These are phyloP conservation scores for Linhomoeus sp. DNA, from an alignment of 2,888 invertebrate genomes.

Conservation along the genomic window DNA sequence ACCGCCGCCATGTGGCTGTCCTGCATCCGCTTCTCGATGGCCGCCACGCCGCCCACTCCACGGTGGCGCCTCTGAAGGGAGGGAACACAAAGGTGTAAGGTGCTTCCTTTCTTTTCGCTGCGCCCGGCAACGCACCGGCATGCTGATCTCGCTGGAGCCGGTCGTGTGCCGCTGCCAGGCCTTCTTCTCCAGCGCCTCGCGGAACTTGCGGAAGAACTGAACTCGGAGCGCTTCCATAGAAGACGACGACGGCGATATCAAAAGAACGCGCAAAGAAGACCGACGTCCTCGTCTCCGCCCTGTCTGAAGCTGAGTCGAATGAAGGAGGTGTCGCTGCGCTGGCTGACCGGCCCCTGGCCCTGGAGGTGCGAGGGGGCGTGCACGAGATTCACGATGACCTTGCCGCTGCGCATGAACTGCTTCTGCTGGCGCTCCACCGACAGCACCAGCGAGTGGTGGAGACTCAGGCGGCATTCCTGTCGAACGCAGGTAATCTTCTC, in stretches of 20 bases:
- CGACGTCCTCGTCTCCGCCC: constrained; percentile 24
- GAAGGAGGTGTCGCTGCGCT: constrained; percentile 12
- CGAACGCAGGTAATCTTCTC: too few relatives aligned
- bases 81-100: too few relatives aligned
- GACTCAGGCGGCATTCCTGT: constrained; percentile 18
- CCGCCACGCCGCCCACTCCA: constrained; percentile 56
- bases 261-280: not conserved
- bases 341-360: constrained; percentile 15
- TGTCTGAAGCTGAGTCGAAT: constrained; percentile 9
- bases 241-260: not conserved
- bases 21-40: constrained; percentile 76
- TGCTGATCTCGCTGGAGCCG: not conserved
- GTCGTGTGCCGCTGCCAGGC: constrained; percentile 22
- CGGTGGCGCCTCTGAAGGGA: not conserved
- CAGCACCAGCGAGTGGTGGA: constrained; percentile 23
- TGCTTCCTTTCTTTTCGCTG: too few relatives aligned
- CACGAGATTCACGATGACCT: constrained; percentile 14
- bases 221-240: not conserved
- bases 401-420: constrained; percentile 23
- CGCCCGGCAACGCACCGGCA: not conserved
- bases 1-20: constrained; percentile 75
- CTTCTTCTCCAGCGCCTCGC: constrained; percentile 18
- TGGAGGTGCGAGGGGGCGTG: not conserved
- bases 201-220: constrained; percentile 22
- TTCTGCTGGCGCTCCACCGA: constrained; percentile 17